Evolutionary conservation across 2,888 invertebrate genomes (phyloP), one percentile per base, ranked within the genome.

Genomic region (Omphaloscelis lunosa): DNA sequence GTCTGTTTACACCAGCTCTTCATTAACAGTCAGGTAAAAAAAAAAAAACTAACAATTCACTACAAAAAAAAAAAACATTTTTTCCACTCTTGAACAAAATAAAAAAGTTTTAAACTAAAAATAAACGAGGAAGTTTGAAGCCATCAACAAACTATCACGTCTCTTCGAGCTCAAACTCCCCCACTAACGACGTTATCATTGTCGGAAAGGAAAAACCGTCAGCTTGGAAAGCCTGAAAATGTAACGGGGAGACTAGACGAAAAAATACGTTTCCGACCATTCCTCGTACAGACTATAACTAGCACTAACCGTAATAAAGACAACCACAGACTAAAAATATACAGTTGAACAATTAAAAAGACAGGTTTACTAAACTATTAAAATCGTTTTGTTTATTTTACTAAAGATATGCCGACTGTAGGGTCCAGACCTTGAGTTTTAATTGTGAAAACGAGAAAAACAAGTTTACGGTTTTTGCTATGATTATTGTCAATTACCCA

Each of bases 171-270:
- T 89, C 90, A 90, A 92, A 94, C 93, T 93, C 90, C 91, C 89
- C 87, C 89, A 87, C 92, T 94, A 94, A 95, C 93, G 94, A 94
- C 94, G 93, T 95, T 96, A 96, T 95, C 95, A 93, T 90, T 92
- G 92, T 91, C 86, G 85, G 87, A 90, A 92, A 91, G 92, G 93
- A 92, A 93, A 93, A 92, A 90, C 91, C 92, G 92, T 91, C 93
- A 91, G 92, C 91, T 92, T 92, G 92, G 92, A 94, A 93, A 93
- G 92, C 91, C 92, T 92, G 94, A 91, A 93, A 94, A 94, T 92
- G 91, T 92, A 91, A 90, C 89, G 91, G 91, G 92, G 93, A 93
- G 93, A 94, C 94, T 94, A 94, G 95, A 93, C 93, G 94, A 95
- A 96, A 96, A 95, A 95, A 94, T 91, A 93, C 92, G 92, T 94